Base-by-base conservation (phyloP, 2,113 vertebrate genomes). In the Cephalopholis sonnerati region DNA sequence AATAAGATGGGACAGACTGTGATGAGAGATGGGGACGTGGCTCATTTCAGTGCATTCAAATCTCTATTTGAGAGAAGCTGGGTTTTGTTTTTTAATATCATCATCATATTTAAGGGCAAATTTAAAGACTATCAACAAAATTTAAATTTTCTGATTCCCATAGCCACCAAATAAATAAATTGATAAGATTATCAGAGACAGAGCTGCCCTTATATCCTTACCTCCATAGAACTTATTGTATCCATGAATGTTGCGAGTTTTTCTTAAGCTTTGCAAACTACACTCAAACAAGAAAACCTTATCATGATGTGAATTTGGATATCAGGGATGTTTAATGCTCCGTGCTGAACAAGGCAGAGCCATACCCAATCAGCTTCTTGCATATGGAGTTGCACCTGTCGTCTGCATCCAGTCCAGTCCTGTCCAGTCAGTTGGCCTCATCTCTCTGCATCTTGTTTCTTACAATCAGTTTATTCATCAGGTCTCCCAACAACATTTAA, bases 371-470 rank as follows among this genome's bases (percentile, higher is more conserved):
- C 29, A 16, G 13, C 24, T n/a, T 41, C 41, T 66, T 92, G 76
- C 79, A 87, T 85, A 91, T 91, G 84, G 41, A 92, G 89, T 57
- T 65, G 51, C 91, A 92, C 68, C 89, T 92, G 87, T 39, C 65
- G 59, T 88, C 79, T 27, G 20, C 53, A 36, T 80, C 36, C 62
- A 74, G 63, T 54, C 58, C 44, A 39, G 57, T 74, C 72, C 63
- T 46, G 66, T 70, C 24, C 65, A 50, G 57, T 83, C 46, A n/a
- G 72, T 13, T 17, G 59, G 59, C 53, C 58, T 65, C 36, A 62
- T 88, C 74, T 63, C 48, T 64, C 66, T 58, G 70, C 46, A 77
- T 85, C 77, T 61, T 44, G 44, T 63, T 59, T 66, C 65, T 81
- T 57, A 18, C 39, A 0, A 32, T 83, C 51, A 41, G 51, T 66